phyloP scores from a whole-genome alignment of 1,140 invertebrate species.

The Aricia agestis region DNA sequence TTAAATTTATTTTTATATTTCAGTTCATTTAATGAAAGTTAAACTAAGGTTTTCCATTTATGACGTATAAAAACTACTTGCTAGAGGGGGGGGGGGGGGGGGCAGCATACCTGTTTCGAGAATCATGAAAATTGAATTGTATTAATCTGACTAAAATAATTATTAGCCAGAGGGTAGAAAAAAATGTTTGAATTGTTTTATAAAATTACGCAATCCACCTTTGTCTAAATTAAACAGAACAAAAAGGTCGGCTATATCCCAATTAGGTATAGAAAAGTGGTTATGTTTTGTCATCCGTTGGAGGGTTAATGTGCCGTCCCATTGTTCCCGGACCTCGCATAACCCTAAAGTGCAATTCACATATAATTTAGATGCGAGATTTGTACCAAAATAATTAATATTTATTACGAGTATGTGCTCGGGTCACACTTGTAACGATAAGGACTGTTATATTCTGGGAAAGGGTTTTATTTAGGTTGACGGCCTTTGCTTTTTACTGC shows the following conservation, averaged over 20 bases:
- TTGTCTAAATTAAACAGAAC: not conserved
- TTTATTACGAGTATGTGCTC: not conserved
- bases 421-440: not conserved
- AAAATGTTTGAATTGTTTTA: too few species aligned
- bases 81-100: too few species aligned
- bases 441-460: not conserved
- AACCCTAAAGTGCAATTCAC: slow-evolving; percentile 2
- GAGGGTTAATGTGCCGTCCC: not conserved
- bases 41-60: too few species aligned
- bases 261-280: slow-evolving; percentile 1
- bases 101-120: too few species aligned
- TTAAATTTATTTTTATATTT: too few species aligned
- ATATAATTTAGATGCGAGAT: slow-evolving; percentile 3
- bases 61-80: too few species aligned
- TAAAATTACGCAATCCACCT: too few species aligned
- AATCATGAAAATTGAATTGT: too few species aligned
- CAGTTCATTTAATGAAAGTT: too few species aligned
- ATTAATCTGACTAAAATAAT: too few species aligned
- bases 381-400: slow-evolving; percentile 1
- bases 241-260: not conserved
- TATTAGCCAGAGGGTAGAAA: too few species aligned
- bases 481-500: not conserved
- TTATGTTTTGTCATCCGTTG: slow-evolving; percentile 1
- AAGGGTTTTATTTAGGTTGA: not conserved
- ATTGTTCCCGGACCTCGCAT: not conserved